These are phyloP conservation scores for Sebastes miniatus DNA, from an alignment of 2,797 vertebrate species.

Conservation along the genomic window DNA sequence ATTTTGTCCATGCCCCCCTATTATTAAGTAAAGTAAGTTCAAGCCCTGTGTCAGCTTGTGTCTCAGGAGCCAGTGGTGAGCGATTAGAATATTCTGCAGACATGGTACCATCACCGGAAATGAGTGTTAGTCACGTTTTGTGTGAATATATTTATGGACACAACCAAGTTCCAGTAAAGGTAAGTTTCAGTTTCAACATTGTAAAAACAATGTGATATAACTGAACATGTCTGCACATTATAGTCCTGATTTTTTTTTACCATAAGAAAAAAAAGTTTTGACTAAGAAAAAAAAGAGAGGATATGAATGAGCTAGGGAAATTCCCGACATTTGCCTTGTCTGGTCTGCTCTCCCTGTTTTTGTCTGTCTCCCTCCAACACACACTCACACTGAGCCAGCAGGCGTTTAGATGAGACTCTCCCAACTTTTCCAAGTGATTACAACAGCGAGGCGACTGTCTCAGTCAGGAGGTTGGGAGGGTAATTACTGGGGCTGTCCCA, in stretches of 20 bases:
- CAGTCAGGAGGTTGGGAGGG: background rate
- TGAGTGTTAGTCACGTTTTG: background rate
- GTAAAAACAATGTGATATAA: background rate
- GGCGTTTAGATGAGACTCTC: slow-evolving; percentile 29
- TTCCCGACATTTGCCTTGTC: slow-evolving; percentile 43
- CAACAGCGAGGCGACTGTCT: background rate
- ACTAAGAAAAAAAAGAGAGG: slow-evolving; percentile 2
- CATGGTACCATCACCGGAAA: background rate
- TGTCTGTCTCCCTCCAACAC: slow-evolving; percentile 7
- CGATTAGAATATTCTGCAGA: background rate
- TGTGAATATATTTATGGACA: background rate
- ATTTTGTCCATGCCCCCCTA: background rate
- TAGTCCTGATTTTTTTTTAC: background rate
- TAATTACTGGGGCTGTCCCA: slow-evolving; percentile 1
- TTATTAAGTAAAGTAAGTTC: background rate
- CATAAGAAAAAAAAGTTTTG: background rate
- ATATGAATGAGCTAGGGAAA: slow-evolving; percentile 47
- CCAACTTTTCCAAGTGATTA: slow-evolving; percentile 35
- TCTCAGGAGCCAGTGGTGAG: background rate
- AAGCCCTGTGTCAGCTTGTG: background rate
- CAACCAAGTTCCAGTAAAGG: background rate
- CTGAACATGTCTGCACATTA: background rate
- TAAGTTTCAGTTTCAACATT: background rate
- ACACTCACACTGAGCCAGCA: slow-evolving; percentile 3
- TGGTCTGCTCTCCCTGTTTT: slow-evolving; percentile 40